These are phyloP conservation scores for Drosophila burlai DNA, from an alignment of 1,140 invertebrate genomes.

Conservation along the genomic window DNA sequence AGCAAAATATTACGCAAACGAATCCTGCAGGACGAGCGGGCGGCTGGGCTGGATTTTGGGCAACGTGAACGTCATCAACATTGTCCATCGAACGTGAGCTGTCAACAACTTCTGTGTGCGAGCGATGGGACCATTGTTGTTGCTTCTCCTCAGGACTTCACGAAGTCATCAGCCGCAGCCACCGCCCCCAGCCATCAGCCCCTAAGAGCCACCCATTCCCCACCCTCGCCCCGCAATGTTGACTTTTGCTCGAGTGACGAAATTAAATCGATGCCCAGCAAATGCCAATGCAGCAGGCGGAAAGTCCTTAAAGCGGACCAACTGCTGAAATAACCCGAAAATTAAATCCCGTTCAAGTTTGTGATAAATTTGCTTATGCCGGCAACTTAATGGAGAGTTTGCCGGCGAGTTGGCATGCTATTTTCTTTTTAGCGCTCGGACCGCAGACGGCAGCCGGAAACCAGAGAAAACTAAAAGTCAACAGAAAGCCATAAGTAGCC, in stretches of 20 bases:
- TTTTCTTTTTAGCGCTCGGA: conserved; percentile 16
- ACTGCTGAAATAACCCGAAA: conserved; percentile 19
- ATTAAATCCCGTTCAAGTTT: conserved; percentile 69
- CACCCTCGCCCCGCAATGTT: conserved; percentile 42
- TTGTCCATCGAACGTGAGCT: conserved; percentile 77
- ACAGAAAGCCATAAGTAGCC: conserved; percentile 70
- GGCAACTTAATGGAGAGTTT: conserved; percentile 76
- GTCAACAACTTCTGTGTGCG: conserved; percentile 70
- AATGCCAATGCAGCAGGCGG: conserved; percentile 36
- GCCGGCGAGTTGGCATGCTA: conserved; percentile 24
- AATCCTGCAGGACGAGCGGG: conserved; percentile 40
- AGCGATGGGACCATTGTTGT: conserved; percentile 29
- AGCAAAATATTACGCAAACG: conserved; percentile 67
- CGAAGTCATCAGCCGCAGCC: conserved; percentile 35
- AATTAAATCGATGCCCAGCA: conserved; percentile 75
- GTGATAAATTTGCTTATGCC: conserved; percentile 76
- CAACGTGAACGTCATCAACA: conserved; percentile 48
- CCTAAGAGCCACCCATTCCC: neutral
- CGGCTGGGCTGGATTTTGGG: conserved; percentile 25
- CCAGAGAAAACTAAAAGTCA: conserved; percentile 70
- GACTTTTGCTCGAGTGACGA: conserved; percentile 72
- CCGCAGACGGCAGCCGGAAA: conserved; percentile 47
- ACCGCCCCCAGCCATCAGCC: neutral
- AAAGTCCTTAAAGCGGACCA: conserved; percentile 48
- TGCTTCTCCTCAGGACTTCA: conserved; percentile 12